A percentile compares a stretch with the other conserved stretches of the same genome.
Conservation (phyloP, 2,888 invertebrate species). For the Linyphia triangularis region DNA sequence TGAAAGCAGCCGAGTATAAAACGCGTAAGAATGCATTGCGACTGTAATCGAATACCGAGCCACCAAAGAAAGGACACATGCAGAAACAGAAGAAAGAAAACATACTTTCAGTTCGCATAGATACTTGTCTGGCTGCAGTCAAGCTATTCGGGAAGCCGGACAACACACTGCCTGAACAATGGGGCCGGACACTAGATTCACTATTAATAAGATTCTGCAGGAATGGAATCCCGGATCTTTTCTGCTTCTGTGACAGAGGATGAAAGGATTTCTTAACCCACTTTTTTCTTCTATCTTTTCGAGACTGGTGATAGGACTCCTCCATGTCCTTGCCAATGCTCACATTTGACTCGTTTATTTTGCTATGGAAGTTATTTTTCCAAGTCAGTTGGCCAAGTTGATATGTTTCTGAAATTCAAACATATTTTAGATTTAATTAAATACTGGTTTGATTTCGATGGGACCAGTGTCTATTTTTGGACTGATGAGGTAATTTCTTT, state of each 20-base stretch:
- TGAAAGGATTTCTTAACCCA: conserved; percentile 45
- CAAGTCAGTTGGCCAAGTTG: no score
- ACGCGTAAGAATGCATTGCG: conserved; percentile 21
- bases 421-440: no score
- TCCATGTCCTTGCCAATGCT: no score
- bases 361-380: no score
- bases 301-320: not conserved
- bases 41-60: conserved; percentile 36
- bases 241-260: conserved; percentile 40
- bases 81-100: not conserved
- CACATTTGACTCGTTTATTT: no score
- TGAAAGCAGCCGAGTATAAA: conserved; percentile 5
- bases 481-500: no score
- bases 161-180: conserved; percentile 26
- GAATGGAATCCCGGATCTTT: conserved; percentile 43
- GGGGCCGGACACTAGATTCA: conserved; percentile 31
- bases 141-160: conserved; percentile 24
- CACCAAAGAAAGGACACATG: not conserved
- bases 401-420: no score
- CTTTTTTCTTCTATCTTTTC: conserved; percentile 11
- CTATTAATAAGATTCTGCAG: conserved; percentile 47
- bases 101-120: not conserved
- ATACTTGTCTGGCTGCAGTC: not conserved
- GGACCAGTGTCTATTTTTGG: no score
- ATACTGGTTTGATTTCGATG: no score